These are phyloP conservation scores for Dermolepida albohirtum DNA, from an alignment of 2,888 invertebrate genomes.

Conservation along the genomic window DNA sequence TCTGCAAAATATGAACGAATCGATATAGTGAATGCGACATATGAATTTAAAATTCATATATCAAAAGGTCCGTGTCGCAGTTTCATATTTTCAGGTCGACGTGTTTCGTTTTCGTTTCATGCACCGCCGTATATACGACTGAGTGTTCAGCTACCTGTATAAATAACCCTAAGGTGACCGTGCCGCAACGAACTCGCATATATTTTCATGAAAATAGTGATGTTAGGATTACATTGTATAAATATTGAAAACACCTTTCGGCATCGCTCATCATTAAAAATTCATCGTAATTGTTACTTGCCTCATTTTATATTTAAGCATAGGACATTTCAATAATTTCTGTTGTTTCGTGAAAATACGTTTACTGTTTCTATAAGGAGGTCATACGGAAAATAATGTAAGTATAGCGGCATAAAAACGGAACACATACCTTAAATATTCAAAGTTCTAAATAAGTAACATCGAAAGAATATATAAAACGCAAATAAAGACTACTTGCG, in stretches of 20 bases:
- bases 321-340: too few relatives aligned
- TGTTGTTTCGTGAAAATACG: too few relatives aligned
- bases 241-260: slow-evolving; percentile 36
- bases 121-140: too few relatives aligned
- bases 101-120: too few relatives aligned
- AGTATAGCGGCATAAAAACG: too few relatives aligned
- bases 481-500: too few relatives aligned
- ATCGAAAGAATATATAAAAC: too few relatives aligned
- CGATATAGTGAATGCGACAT: neutral
- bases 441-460: too few relatives aligned
- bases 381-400: too few relatives aligned
- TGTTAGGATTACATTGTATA: slow-evolving; percentile 17
- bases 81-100: slow-evolving; percentile 6
- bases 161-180: slow-evolving; percentile 14
- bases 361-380: too few relatives aligned
- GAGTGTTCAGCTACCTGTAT: slow-evolving; percentile 11
- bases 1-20: neutral
- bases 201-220: slow-evolving; percentile 33
- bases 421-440: too few relatives aligned
- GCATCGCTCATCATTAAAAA: slow-evolving; percentile 9
- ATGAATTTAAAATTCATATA: slow-evolving; percentile 11
- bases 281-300: neutral
- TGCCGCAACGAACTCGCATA: slow-evolving; percentile 24
- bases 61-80: slow-evolving; percentile 8
- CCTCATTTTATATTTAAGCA: too few relatives aligned